Conservation (phyloP, 2,113 vertebrate species). For the Psittacara wagleri region DNA sequence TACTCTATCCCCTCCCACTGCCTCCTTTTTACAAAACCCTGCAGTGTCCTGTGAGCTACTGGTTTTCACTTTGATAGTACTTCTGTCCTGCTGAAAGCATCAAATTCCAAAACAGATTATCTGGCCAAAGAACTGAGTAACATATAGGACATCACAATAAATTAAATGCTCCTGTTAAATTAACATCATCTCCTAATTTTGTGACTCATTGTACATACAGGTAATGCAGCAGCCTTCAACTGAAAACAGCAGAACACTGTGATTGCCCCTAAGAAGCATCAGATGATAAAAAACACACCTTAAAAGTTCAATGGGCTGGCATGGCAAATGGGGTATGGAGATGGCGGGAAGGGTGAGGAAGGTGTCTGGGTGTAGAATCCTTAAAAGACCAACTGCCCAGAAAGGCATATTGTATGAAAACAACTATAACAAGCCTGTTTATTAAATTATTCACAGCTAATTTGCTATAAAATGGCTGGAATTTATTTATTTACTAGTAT, state of each 20-base stretch:
- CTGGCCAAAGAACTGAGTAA: not conserved
- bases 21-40: not conserved
- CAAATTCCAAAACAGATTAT: not conserved
- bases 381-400: not conserved
- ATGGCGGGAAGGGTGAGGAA: not conserved
- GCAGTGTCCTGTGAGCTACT: not conserved
- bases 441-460: not conserved
- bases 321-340: not conserved
- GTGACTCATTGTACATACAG: not conserved
- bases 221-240: not conserved
- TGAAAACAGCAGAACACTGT: not conserved
- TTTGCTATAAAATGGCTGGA: not conserved
- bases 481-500: not conserved
- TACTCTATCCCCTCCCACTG: not conserved
- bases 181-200: not conserved
- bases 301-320: not conserved
- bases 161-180: not conserved
- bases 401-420: not conserved
- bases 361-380: not conserved
- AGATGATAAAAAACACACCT: not conserved
- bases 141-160: not conserved
- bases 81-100: not conserved
- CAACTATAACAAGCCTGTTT: not conserved
- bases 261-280: not conserved
- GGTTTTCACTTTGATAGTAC: not conserved